These are phyloP conservation scores for Sminthurinus aureus DNA, from an alignment of 2,888 invertebrate species.

Conservation along the genomic window DNA sequence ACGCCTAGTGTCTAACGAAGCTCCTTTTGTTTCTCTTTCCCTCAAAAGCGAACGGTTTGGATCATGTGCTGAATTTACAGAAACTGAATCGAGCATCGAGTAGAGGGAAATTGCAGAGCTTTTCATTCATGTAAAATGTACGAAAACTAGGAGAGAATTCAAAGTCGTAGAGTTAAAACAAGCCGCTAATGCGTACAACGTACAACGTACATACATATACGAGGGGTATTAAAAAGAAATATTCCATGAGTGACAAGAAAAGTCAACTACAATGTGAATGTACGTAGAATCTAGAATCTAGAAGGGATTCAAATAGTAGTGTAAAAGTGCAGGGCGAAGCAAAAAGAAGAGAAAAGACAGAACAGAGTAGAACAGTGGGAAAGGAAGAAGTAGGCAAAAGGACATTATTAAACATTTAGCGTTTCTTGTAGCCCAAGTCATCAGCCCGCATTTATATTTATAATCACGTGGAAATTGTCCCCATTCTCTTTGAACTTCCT, in stretches of 20 bases:
- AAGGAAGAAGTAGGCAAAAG: not conserved
- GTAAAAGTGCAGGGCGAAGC: not conserved
- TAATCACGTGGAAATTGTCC: conserved; percentile 44
- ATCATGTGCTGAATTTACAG: not conserved
- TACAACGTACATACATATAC: no score
- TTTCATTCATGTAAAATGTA: not conserved
- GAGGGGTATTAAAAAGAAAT: no score
- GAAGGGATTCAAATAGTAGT: not conserved
- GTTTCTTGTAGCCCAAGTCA: conserved; percentile 6
- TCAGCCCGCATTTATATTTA: conserved; percentile 24
- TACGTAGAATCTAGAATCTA: not conserved
- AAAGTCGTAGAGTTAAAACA: no score
- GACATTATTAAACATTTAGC: conserved; percentile 34
- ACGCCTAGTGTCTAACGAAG: not conserved
- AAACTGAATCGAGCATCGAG: not conserved
- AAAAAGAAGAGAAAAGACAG: not conserved
- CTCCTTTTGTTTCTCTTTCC: not conserved
- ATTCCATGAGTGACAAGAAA: not conserved
- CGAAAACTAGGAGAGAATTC: not conserved
- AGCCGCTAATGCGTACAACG: no score
- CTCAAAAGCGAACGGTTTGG: not conserved
- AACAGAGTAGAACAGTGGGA: not conserved
- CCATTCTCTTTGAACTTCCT: conserved; percentile 40
- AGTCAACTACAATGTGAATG: not conserved
- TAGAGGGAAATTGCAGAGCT: not conserved